Base-by-base conservation (phyloP, 2,888 invertebrate species). In the Drosophila mimica region DNA sequence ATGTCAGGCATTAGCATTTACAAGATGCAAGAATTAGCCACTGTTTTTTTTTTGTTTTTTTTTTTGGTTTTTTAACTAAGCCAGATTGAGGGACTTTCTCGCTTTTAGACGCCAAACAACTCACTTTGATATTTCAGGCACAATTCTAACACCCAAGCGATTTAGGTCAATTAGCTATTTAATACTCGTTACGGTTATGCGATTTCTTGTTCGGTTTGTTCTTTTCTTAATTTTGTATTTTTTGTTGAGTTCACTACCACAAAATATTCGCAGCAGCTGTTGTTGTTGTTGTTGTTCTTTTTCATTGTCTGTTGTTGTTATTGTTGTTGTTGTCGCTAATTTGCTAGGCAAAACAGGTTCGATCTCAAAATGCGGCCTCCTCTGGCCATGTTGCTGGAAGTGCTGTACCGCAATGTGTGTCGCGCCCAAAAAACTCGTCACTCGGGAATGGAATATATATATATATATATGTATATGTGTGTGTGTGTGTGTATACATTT, bases 341-440 rank as follows among this genome's bases (percentile, higher is more conserved):
- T 85, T 88, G 90, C 74, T 88, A 85, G 70, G 87, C 85, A 89
- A 85, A 85, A 85, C 85, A 85, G 85, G 85, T 85, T 85, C 89
- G 86, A 85, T 89, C 89, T 83, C 54, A 49, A 46, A 46, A 46
- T 46, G 53, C 33, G 49, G 53, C 57, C 52, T 48, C 57, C 52
- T 48, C 64, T 70, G 75, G 56, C 74, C 54, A 60, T 36, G 46
- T 17, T 48, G 48, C 13, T 33, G 34, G 40, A 59, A 15, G 17
- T 53, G 51, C 63, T 75, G 25, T 49, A 33, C 57, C 61, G 38
- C 36, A 79, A 65, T 52, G 64, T 76, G 74, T 77, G 81, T 74
- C 83, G 81, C 81, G 72, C 81, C 83, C 81, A 81, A 81, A 79
- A 64, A 62, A 60, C 67, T 59, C 40, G 75, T 60, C 46, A 64